Evolutionary conservation across 2,888 invertebrate species (phyloP).

Genomic region (Eristalis arbustorum): DNA sequence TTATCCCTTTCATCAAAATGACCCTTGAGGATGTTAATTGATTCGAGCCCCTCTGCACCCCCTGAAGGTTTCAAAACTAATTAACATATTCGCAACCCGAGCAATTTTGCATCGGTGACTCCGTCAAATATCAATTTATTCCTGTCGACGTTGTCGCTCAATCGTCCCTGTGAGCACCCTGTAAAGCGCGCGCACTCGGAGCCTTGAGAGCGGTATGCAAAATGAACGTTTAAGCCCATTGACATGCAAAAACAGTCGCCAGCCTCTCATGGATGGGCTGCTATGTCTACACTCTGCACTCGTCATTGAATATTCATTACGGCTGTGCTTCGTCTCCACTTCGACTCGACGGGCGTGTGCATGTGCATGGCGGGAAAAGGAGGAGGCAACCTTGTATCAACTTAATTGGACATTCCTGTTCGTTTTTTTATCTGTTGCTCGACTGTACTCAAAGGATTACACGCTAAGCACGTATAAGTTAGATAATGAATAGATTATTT

Average conservation of each 20-base stretch:
- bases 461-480: background rate
- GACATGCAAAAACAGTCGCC: background rate
- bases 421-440: background rate
- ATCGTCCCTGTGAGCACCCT: background rate
- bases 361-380: background rate
- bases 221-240: background rate
- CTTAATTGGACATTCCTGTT: background rate
- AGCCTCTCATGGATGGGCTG: background rate
- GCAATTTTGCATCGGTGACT: background rate
- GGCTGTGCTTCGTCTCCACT: background rate
- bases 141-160: background rate
- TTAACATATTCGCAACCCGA: background rate
- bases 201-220: background rate
- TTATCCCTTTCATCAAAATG: background rate
- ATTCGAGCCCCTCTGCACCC: background rate
- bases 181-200: background rate
- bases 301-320: background rate
- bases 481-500: too few relatives aligned
- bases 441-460: background rate
- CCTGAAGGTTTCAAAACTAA: background rate
- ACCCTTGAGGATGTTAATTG: background rate
- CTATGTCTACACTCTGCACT: background rate
- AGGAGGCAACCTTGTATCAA: background rate
- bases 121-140: background rate
- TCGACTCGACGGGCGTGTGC: background rate